Conservation (phyloP, 2,797 vertebrate genomes). For the Eleutherodactylus coqui region DNA sequence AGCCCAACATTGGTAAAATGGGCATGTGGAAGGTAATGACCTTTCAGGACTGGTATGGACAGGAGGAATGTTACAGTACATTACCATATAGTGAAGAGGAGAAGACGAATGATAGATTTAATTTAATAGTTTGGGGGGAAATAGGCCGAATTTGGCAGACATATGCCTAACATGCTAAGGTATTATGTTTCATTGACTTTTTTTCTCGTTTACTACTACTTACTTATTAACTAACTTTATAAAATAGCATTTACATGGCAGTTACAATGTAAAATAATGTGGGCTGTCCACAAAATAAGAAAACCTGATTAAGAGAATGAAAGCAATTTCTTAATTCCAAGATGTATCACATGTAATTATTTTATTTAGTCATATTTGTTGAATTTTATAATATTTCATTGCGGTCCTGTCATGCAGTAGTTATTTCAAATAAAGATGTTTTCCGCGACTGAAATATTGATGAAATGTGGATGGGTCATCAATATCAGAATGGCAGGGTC, state of each 20-base stretch:
- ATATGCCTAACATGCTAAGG: too few relatives aligned
- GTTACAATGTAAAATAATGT: background rate
- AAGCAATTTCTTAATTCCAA: background rate
- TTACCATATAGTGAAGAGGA: background rate
- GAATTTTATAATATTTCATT: background rate
- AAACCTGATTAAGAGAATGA: background rate
- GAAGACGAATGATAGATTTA: background rate
- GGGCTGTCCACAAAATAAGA: background rate
- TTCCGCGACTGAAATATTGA: too few relatives aligned
- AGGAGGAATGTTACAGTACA: background rate
- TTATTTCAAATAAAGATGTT: background rate
- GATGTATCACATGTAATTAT: background rate
- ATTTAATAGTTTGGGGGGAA: too few relatives aligned
- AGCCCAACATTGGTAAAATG: background rate
- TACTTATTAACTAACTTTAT: background rate
- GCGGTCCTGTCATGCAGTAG: background rate
- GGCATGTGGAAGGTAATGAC: background rate
- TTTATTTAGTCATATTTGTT: background rate
- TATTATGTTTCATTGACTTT: background rate
- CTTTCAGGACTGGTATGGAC: background rate
- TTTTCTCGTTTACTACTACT: constrained; percentile 13
- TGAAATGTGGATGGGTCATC: too few relatives aligned
- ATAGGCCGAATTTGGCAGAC: too few relatives aligned
- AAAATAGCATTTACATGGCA: background rate
- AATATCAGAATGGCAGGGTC: too few relatives aligned